Percentiles rank a stretch among this genome's conserved stretches.
phyloP scores from a whole-genome alignment of 1,140 invertebrate species.

The Solenopsis fugax region DNA sequence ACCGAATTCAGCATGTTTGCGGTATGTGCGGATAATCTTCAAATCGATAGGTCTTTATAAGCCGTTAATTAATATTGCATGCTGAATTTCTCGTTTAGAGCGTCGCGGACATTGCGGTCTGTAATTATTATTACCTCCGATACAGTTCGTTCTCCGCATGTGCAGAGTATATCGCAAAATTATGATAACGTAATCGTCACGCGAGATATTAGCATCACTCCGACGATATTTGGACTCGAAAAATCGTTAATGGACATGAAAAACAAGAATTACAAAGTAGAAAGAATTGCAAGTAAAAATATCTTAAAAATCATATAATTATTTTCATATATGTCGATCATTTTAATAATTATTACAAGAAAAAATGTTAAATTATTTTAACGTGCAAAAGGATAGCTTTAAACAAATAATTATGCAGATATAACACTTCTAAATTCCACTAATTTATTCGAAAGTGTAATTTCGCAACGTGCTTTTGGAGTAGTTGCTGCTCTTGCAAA shows the following conservation, averaged over 20 bases:
- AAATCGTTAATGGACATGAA: not conserved
- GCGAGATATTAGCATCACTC: not conserved
- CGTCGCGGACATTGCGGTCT: constrained; percentile 15
- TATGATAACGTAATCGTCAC: not conserved
- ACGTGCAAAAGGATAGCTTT: not conserved
- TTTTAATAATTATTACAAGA: not conserved
- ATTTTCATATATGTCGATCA: not conserved
- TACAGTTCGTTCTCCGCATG: constrained; percentile 9
- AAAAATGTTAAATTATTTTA: not conserved
- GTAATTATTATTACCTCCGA: constrained; percentile 55
- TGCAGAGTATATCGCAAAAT: constrained; percentile 16
- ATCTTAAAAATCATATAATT: not conserved
- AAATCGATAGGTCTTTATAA: constrained; percentile 52
- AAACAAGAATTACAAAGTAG: not conserved
- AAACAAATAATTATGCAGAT: not conserved
- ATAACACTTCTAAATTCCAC: not conserved
- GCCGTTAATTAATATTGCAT: constrained; percentile 59
- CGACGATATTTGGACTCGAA: not conserved
- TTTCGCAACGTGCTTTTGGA: not conserved
- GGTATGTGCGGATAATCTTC: constrained; percentile 31
- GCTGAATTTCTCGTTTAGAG: constrained; percentile 38
- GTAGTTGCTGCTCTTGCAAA: not conserved
- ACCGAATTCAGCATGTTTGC: constrained; percentile 33
- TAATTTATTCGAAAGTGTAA: not conserved
- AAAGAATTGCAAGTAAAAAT: not conserved